phyloP scores from a whole-genome alignment of 1,140 invertebrate species.

The Caerostris darwini region DNA sequence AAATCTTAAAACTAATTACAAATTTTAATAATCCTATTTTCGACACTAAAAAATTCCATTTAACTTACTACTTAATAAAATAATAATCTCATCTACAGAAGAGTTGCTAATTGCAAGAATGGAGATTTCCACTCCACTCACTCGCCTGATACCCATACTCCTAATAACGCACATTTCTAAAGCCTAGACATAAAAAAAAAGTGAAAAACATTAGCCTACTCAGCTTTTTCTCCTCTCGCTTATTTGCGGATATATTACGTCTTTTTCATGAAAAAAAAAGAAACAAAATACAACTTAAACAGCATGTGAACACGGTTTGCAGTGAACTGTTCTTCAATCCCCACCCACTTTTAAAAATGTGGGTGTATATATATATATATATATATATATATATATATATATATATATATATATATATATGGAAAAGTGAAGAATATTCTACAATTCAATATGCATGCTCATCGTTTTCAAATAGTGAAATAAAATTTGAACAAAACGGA shows the following conservation, averaged over 20 bases:
- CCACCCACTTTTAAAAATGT: not conserved
- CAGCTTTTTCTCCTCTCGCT: not conserved
- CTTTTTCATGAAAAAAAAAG: conserved; percentile 3
- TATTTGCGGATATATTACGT: conserved; percentile 7
- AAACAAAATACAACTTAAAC: conserved; percentile 51
- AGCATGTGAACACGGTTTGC: conserved; percentile 23
- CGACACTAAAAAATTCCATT: too few relatives aligned
- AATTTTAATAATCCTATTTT: too few relatives aligned
- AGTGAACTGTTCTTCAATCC: not conserved
- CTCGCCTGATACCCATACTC: not conserved
- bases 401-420: too few relatives aligned
- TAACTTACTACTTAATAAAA: too few relatives aligned
- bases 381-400: too few relatives aligned
- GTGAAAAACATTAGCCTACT: conserved; percentile 16
- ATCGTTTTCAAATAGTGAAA: conserved; percentile 67
- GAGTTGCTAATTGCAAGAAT: not conserved
- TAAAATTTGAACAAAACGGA: conserved; percentile 48
- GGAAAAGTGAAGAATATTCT: not conserved
- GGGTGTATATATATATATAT: too few relatives aligned
- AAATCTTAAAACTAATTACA: too few relatives aligned
- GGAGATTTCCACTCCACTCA: not conserved
- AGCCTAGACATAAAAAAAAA: not conserved
- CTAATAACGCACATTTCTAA: not conserved
- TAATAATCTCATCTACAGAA: not conserved
- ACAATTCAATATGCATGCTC: conserved; percentile 53